Evolutionary conservation across 2,113 vertebrate genomes (phyloP).

Genomic region (Gavialis gangeticus): DNA sequence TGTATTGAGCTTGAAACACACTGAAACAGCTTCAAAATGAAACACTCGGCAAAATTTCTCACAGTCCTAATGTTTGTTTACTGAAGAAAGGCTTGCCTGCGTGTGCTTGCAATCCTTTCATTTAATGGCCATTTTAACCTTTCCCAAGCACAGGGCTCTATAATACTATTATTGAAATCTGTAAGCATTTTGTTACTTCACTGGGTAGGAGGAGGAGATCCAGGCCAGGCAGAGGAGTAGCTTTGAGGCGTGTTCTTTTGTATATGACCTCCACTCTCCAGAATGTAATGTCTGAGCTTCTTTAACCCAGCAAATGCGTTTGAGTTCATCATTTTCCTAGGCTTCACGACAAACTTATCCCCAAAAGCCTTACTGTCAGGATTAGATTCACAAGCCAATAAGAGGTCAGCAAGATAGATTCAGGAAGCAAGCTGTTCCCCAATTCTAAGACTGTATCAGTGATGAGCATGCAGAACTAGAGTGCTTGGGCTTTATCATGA

Average conservation of each 20-base stretch:
- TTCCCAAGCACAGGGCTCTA: not conserved
- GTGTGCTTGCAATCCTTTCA: not conserved
- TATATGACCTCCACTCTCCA: not conserved
- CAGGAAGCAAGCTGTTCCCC: not conserved
- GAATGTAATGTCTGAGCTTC: not conserved
- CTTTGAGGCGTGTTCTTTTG: not conserved
- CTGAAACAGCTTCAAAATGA: too few species aligned
- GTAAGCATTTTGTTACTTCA: not conserved
- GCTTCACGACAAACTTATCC: not conserved
- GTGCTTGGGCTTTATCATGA: not conserved
- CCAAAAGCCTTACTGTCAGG: not conserved
- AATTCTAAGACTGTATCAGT: not conserved
- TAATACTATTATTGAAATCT: not conserved
- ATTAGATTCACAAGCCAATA: not conserved
- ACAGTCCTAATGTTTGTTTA: not conserved
- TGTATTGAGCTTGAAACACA: too few species aligned
- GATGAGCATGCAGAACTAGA: not conserved
- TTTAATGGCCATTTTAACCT: not conserved
- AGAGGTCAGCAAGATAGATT: not conserved
- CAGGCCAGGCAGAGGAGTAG: not conserved
- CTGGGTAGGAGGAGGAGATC: not conserved
- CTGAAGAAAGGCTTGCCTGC: not conserved
- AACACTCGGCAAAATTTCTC: too few species aligned
- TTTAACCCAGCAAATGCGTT: not conserved
- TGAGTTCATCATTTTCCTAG: not conserved